Conservation (phyloP, 2,113 vertebrate species). For the Oncorhynchus keta region DNA sequence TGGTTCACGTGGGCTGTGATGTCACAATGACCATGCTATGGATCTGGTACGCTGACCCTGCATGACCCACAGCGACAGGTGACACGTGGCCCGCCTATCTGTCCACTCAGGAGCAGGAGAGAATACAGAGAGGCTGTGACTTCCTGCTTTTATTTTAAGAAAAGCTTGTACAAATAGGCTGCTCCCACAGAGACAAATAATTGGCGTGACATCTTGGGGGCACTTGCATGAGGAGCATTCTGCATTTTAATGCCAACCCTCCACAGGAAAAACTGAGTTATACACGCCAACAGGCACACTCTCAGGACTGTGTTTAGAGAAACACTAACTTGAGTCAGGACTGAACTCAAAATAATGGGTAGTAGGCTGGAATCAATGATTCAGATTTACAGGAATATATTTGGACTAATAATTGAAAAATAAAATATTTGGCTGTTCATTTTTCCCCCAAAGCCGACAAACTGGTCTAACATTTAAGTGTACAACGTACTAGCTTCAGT, state of each 20-base stretch:
- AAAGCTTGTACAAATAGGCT: constrained; percentile 63
- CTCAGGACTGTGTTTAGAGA: constrained; percentile 39
- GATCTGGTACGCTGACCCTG: constrained; percentile 43
- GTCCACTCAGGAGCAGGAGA: constrained; percentile 61
- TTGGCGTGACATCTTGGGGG: constrained; percentile 68
- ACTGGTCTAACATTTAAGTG: neutral
- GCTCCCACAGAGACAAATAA: constrained; percentile 70
- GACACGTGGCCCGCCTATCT: constrained; percentile 46
- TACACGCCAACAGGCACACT: constrained; percentile 40
- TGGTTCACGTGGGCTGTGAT: constrained; percentile 31
- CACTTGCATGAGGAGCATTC: constrained; percentile 57
- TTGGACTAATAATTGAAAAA: no score
- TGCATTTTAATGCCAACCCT: constrained; percentile 60
- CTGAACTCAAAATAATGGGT: constrained; percentile 6
- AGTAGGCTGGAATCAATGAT: neutral
- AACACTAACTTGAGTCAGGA: constrained; percentile 22
- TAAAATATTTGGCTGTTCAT: neutral
- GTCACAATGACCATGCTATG: constrained; percentile 48
- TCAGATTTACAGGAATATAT: neutral
- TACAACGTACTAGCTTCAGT: neutral
- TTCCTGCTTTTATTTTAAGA: constrained; percentile 59
- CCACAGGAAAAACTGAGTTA: constrained; percentile 58
- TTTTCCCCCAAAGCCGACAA: neutral
- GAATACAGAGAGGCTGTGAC: constrained; percentile 41
- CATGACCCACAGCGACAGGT: constrained; percentile 51